Evolutionary conservation across 2,113 vertebrate species (phyloP).

Genomic region (Jacana jacana): DNA sequence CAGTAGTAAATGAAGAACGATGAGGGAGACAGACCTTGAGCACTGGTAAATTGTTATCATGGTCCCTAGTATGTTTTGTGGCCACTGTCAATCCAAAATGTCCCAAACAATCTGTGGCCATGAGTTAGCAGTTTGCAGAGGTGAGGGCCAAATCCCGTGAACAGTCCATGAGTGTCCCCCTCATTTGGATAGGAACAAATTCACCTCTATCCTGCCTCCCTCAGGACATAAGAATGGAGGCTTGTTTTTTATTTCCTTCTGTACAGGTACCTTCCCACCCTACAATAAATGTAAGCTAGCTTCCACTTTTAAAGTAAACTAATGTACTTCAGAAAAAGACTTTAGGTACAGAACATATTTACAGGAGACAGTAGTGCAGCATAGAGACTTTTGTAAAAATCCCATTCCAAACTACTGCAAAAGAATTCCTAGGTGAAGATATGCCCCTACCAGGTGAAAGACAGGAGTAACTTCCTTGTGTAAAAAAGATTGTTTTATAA

Average conservation of each 20-base stretch:
- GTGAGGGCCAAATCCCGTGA: background rate
- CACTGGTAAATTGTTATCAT: background rate
- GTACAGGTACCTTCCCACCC: background rate
- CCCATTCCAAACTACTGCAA: background rate
- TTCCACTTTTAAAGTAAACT: background rate
- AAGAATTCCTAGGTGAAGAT: background rate
- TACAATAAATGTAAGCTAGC: background rate
- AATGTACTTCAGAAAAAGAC: background rate
- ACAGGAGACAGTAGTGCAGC: background rate
- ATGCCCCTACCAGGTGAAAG: background rate
- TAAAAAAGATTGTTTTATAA: background rate
- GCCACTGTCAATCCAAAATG: background rate
- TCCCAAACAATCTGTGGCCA: background rate
- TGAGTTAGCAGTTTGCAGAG: background rate
- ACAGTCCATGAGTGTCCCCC: rapidly evolving
- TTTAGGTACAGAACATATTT: rapidly evolving
- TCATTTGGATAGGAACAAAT: background rate
- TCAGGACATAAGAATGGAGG: background rate
- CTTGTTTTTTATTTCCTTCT: background rate
- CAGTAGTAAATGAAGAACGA: background rate
- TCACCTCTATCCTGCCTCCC: background rate
- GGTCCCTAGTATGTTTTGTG: background rate
- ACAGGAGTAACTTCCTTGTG: background rate
- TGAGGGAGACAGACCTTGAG: background rate
- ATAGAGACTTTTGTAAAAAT: background rate